Base-by-base conservation (phyloP, 2,113 vertebrate genomes). In the Saccopteryx bilineata region DNA sequence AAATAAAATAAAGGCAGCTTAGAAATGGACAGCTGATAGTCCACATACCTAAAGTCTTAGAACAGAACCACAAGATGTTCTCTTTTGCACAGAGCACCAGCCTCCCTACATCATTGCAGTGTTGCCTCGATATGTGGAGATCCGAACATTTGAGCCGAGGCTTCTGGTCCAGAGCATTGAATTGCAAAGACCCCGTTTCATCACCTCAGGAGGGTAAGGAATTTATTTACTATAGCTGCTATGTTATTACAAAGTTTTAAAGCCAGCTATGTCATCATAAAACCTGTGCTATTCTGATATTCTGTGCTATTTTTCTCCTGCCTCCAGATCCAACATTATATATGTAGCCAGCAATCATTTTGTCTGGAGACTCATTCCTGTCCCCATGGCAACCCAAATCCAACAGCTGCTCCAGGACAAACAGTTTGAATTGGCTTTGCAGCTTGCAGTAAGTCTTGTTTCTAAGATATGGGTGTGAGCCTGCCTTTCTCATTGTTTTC, bases 271-370 rank as follows among this genome's bases (percentile, higher is more conserved):
- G 23, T 75, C 66, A 15, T 52, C 31, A 28, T 46, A 75, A 84
- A 93, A 5, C 56, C 72, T 46, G 5, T 60, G 61, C 5, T 63
- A 39, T 85, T 79, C 18, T 97, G 48, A 87, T 96, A 79, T 28
- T 97, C 66, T 96, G 39, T 39, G 39, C 39, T 39, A 39, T 50
- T n/a, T n/a, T n/a, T 1, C n/a, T 85, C n/a, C 65, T 95, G 87
- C 56, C 97, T 97, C n/a, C 98, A 99, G 99, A 91, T 98, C 99
- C 68, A 99, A 99, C 96, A 99, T 99, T 85, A 99, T 99, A 89
- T 99, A 99, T 10, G 99, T 99, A 78, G 99, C 99, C 97, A 99
- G 99, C 98, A 99, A 99, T 98, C 99, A 99, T 97, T 99, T 99
- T 97, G 99, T 99, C 86, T 99, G 99, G 99, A 99, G 99, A 89